Percentiles rank a stretch among this genome's conserved stretches.
Conservation (phyloP, 64 coral and sea anemone species). For the Montipora efflorescens region DNA sequence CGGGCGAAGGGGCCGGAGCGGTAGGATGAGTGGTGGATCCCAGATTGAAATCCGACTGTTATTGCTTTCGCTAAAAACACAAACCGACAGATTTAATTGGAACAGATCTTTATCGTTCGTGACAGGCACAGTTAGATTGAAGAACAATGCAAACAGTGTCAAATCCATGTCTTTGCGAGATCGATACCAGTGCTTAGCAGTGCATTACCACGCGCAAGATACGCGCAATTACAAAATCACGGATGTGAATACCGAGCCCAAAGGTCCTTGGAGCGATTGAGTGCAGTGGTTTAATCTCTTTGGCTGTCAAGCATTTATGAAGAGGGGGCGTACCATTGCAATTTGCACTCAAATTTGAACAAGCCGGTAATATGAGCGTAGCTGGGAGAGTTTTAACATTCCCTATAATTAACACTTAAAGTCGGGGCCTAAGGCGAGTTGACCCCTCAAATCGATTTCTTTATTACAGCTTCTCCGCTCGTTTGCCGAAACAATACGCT, state of each 20-base stretch:
- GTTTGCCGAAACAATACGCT: constrained; percentile 42
- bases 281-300: constrained; percentile 40
- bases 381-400: constrained; percentile 67
- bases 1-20: background rate
- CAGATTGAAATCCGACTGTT: background rate
- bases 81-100: constrained; percentile 34
- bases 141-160: constrained; percentile 20
- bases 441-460: constrained; percentile 70
- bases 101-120: constrained; percentile 47
- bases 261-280: constrained; percentile 23
- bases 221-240: background rate
- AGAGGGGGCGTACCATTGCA: constrained; percentile 83
- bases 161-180: background rate
- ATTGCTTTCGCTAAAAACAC: background rate
- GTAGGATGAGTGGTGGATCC: background rate
- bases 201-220: background rate
- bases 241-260: background rate
- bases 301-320: constrained; percentile 67
- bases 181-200: background rate
- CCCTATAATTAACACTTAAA: constrained; percentile 71
- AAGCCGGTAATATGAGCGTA: constrained; percentile 69
- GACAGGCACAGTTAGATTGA: constrained; percentile 26
- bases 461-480: constrained; percentile 56
- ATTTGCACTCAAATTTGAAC: constrained; percentile 86
- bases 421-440: constrained; percentile 60